Percentiles rank a stretch among this genome's conserved stretches.
Conservation (phyloP, 2,888 invertebrate species). For the Syrista parreyssii region DNA sequence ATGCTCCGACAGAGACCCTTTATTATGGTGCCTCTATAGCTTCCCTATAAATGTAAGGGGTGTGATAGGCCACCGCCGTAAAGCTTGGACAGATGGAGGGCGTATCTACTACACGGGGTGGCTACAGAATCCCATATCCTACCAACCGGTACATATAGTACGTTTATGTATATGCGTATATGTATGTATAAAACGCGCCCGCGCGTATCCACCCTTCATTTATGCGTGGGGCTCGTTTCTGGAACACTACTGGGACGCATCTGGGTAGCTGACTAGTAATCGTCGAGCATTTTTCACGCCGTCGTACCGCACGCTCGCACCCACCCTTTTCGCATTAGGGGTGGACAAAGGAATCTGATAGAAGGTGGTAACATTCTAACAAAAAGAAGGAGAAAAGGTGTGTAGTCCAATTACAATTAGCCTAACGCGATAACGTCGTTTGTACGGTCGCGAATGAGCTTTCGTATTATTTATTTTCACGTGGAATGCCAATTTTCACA, state of each 20-base stretch:
- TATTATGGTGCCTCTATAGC: neutral
- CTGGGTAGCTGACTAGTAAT: neutral
- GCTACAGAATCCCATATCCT: conserved; percentile 2
- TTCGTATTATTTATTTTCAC: neutral
- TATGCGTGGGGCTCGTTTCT: neutral
- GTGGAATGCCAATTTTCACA: neutral
- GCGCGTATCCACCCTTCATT: neutral
- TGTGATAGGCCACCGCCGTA: neutral
- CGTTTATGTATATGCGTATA: neutral
- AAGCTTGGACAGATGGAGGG: conserved; percentile 56
- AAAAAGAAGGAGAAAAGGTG: neutral
- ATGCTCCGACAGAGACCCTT: neutral
- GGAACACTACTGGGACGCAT: neutral
- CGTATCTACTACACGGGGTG: conserved; percentile 43
- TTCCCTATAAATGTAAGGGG: neutral
- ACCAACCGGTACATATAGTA: neutral
- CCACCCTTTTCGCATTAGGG: neutral
- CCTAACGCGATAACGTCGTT: neutral
- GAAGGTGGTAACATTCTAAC: neutral
- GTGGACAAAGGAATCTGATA: neutral
- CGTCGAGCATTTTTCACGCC: neutral
- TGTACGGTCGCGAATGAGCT: neutral
- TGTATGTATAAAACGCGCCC: neutral
- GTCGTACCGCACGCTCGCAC: neutral
- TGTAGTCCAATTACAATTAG: neutral